Conservation (phyloP, 2,113 vertebrate species). For the Pedetes capensis region DNA sequence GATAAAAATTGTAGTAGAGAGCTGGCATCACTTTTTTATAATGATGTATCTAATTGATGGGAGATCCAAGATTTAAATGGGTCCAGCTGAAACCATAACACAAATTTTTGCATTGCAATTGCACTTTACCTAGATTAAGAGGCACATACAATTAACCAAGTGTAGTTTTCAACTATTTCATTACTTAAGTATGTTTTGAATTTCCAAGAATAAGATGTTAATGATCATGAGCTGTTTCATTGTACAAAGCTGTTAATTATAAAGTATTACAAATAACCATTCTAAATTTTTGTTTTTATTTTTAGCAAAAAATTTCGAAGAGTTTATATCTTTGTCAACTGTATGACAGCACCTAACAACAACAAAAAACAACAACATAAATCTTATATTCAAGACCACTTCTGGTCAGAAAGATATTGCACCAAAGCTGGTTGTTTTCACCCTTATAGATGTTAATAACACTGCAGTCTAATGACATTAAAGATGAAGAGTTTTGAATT, state of each 20-base stretch:
- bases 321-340: background rate
- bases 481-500: conserved; percentile 21
- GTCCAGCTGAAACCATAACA: background rate
- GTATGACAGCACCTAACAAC: no score
- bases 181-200: background rate
- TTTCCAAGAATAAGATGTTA: background rate
- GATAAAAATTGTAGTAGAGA: conserved; percentile 1
- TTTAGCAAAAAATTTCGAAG: background rate
- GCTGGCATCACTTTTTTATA: background rate
- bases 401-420: background rate
- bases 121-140: background rate
- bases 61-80: background rate
- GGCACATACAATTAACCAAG: background rate
- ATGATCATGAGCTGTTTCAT: background rate
- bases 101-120: background rate
- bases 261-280: background rate
- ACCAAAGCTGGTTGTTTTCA: conserved; percentile 25
- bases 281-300: conserved; percentile 1
- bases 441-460: background rate
- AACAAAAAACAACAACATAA: no score
- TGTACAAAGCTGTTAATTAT: background rate
- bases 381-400: background rate
- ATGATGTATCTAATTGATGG: background rate
- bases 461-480: background rate
- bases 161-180: background rate